These are phyloP conservation scores for Rhinichthys osculus DNA, from an alignment of 2,797 vertebrate species.

Conservation along the genomic window DNA sequence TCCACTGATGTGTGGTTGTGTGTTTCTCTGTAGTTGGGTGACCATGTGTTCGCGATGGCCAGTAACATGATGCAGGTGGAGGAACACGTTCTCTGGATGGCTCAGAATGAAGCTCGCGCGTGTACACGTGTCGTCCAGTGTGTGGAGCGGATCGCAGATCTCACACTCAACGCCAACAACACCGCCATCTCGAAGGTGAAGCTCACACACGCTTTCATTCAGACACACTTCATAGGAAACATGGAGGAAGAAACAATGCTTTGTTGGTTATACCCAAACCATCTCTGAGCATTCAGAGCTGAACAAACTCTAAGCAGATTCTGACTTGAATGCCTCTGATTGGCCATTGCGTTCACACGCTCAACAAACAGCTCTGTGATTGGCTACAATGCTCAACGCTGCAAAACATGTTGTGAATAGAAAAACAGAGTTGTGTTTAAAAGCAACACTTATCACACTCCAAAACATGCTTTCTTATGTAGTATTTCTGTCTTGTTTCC, in stretches of 20 bases:
- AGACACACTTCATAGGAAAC: background rate
- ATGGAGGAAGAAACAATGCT: too few relatives aligned
- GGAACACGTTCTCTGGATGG: slow-evolving; percentile 91
- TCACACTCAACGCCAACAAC: slow-evolving; percentile 77
- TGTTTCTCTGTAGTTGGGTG: slow-evolving; percentile 50
- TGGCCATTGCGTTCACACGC: background rate
- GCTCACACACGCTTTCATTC: background rate
- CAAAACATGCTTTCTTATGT: too few relatives aligned
- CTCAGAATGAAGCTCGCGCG: slow-evolving; percentile 87
- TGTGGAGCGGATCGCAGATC: slow-evolving; percentile 85
- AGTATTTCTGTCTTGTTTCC: too few relatives aligned
- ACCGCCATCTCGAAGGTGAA: slow-evolving; percentile 86
- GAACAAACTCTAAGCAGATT: background rate
- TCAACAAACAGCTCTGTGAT: background rate
- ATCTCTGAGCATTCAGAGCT: background rate
- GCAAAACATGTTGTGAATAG: background rate
- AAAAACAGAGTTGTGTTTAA: background rate
- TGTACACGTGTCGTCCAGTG: slow-evolving; percentile 90
- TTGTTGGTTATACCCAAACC: background rate
- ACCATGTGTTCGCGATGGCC: slow-evolving; percentile 83
- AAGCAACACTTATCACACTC: too few relatives aligned
- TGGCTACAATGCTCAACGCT: background rate
- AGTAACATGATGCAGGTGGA: slow-evolving; percentile 92
- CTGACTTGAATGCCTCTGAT: background rate
- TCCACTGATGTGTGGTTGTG: background rate